A percentile compares a stretch with the other conserved stretches of the same genome.
Evolutionary conservation across 2,888 invertebrate species (phyloP).

Genomic region (Ophraella communa): DNA sequence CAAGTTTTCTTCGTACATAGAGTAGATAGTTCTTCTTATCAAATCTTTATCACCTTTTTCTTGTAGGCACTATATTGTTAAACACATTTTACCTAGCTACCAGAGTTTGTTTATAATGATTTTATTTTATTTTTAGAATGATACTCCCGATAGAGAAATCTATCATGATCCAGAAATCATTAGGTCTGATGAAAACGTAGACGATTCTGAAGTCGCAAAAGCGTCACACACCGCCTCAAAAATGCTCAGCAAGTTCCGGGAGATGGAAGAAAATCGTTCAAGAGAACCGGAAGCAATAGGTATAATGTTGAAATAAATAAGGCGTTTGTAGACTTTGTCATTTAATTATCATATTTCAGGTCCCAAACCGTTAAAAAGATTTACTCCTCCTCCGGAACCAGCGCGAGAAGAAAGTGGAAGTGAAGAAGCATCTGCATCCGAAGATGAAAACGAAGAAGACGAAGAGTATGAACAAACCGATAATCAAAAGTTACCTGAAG

Average conservation of each 20-base stretch:
- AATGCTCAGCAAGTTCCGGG: constrained; percentile 88
- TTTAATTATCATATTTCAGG: constrained; percentile 57
- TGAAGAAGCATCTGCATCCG: constrained; percentile 58
- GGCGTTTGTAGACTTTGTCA: too few relatives aligned
- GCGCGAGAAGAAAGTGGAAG: constrained; percentile 52
- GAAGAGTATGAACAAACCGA: constrained; percentile 59
- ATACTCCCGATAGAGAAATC: constrained; percentile 75
- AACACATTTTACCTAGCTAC: too few relatives aligned
- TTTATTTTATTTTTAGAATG: constrained; percentile 57
- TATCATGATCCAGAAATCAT: constrained; percentile 77
- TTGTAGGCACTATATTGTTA: too few relatives aligned
- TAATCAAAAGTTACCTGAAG: constrained; percentile 49
- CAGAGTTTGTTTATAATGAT: neutral
- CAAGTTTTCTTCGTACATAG: too few relatives aligned
- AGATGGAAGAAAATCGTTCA: constrained; percentile 78
- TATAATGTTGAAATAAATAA: constrained; percentile 24
- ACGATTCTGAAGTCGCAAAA: constrained; percentile 63
- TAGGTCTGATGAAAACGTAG: constrained; percentile 65
- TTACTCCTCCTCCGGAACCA: constrained; percentile 85
- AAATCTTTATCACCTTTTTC: too few relatives aligned
- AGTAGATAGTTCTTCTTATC: too few relatives aligned
- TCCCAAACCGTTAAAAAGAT: constrained; percentile 85
- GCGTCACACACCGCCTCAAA: constrained; percentile 78
- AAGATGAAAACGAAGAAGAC: constrained; percentile 60
- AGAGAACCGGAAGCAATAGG: constrained; percentile 60